phyloP scores from a whole-genome alignment of 2,888 invertebrate genomes.

The Drosophila parthenogenetica region DNA sequence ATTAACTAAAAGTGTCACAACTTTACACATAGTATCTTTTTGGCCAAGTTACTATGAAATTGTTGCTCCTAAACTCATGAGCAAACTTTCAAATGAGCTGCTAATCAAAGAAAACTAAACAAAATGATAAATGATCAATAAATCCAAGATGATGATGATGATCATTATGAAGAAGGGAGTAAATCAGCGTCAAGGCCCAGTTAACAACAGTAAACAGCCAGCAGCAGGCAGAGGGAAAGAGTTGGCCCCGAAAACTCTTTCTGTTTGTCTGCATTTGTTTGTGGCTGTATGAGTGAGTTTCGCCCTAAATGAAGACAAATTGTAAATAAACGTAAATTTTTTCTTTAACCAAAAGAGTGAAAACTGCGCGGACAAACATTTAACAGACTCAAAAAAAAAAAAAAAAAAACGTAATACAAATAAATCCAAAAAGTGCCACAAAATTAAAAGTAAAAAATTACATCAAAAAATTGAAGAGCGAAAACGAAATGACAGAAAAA shows the following conservation, averaged over 20 bases:
- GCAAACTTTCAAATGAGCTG: conserved; percentile 68
- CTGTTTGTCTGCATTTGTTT: conserved; percentile 28
- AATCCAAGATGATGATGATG: conserved; percentile 23
- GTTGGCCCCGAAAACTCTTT: conserved; percentile 58
- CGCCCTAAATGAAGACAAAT: conserved; percentile 78
- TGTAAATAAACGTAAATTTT: conserved; percentile 77
- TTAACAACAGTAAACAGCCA: conserved; percentile 36
- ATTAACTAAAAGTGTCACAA: conserved; percentile 3
- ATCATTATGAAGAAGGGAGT: not conserved
- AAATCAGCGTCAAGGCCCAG: conserved; percentile 70
- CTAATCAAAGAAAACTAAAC: conserved; percentile 59
- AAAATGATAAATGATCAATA: conserved; percentile 22
- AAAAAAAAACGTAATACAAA: conserved; percentile 42
- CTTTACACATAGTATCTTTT: not conserved
- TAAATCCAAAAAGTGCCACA: conserved; percentile 43
- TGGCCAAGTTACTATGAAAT: not conserved
- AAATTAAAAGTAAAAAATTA: conserved; percentile 54
- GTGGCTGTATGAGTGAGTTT: conserved; percentile 23
- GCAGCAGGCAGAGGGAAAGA: conserved; percentile 39
- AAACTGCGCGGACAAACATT: conserved; percentile 71
- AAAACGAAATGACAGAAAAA: conserved; percentile 16
- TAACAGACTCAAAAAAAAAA: conserved; percentile 16
- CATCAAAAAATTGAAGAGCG: conserved; percentile 56
- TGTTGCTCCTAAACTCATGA: conserved; percentile 14
- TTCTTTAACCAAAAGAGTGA: conserved; percentile 55